Evolutionary conservation across 2,797 vertebrate genomes (phyloP).

Genomic region (Pipistrellus kuhlii): DNA sequence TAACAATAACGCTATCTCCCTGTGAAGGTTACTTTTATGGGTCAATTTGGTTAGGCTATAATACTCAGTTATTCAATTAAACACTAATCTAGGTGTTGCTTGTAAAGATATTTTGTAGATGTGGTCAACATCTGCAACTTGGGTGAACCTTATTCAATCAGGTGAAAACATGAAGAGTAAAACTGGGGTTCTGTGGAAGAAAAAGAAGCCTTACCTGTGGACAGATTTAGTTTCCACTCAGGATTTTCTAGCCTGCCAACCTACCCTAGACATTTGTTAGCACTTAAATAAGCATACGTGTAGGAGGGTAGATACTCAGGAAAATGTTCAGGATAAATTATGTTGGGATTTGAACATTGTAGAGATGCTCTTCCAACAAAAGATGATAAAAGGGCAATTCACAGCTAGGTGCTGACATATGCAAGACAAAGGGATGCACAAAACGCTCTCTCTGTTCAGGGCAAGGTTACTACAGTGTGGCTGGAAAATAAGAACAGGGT

Average conservation of each 20-base stretch:
- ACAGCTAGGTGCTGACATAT: not conserved
- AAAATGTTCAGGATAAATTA: not conserved
- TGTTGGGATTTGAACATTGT: not conserved
- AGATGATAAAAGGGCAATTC: slow-evolving; percentile 23
- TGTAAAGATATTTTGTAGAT: not conserved
- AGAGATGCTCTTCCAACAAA: not conserved
- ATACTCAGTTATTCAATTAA: not conserved
- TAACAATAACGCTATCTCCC: not conserved
- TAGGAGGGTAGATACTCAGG: not conserved
- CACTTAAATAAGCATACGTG: not conserved
- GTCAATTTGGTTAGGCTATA: not conserved
- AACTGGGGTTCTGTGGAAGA: not conserved
- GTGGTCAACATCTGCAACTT: not conserved
- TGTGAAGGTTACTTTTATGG: not conserved
- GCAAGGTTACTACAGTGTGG: not conserved
- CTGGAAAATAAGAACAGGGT: not conserved
- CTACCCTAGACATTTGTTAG: not conserved
- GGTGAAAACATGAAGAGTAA: slow-evolving; percentile 13
- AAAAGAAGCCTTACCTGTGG: not conserved
- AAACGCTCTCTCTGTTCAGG: not conserved
- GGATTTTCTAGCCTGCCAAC: not conserved
- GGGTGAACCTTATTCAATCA: not conserved
- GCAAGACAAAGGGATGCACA: not conserved
- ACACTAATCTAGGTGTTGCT: not conserved
- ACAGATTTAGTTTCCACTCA: not conserved